phyloP scores from a whole-genome alignment of 2,888 invertebrate species.

The Cyclophora albipunctata region DNA sequence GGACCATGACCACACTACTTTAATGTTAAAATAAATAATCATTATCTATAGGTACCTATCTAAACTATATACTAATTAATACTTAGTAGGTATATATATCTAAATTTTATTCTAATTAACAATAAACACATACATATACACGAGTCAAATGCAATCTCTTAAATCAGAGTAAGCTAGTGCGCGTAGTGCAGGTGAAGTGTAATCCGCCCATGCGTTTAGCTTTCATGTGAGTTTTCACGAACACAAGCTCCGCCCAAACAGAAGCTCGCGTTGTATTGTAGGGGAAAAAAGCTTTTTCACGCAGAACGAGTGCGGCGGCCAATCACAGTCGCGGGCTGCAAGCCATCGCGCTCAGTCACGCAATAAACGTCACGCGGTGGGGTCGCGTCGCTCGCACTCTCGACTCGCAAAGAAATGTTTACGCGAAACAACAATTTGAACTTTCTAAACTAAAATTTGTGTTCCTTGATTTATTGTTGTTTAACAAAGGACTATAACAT shows the following conservation, averaged over 20 bases:
- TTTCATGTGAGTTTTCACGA: conserved; percentile 23
- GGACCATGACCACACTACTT: too few relatives aligned
- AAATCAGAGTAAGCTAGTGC: too few relatives aligned
- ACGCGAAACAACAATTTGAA: conserved; percentile 40
- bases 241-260: conserved; percentile 52
- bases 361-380: conserved; percentile 33
- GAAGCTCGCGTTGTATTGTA: conserved; percentile 29
- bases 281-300: conserved; percentile 48
- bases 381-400: conserved; percentile 14
- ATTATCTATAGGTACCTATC: too few relatives aligned
- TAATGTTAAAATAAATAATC: too few relatives aligned
- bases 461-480: conserved; percentile 1
- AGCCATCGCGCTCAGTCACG: conserved; percentile 38
- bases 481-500: conserved; percentile 34
- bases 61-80: too few relatives aligned
- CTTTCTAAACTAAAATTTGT: conserved; percentile 7
- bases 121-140: too few relatives aligned
- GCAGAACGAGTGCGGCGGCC: conserved; percentile 20
- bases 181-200: too few relatives aligned
- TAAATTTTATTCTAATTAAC: too few relatives aligned
- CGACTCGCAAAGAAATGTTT: conserved; percentile 46
- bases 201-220: conserved; percentile 14
- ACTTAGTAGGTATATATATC: too few relatives aligned
- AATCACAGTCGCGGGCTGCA: conserved; percentile 21
- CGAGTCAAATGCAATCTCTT: too few relatives aligned